phyloP scores from a whole-genome alignment of 2,888 invertebrate genomes.

The Tipula confusa region DNA sequence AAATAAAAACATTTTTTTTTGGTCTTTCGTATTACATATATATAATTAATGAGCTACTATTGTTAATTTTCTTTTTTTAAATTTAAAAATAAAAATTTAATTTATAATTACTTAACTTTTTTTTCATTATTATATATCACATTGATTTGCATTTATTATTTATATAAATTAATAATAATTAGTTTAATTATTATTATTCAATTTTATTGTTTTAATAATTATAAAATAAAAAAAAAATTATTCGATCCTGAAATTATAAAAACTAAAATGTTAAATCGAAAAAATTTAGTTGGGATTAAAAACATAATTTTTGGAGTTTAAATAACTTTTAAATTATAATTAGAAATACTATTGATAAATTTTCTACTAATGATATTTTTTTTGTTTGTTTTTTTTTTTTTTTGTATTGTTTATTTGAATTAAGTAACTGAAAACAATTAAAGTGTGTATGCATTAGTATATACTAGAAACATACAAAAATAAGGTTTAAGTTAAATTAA shows the following conservation, averaged over 20 bases:
- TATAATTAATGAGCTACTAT: background rate
- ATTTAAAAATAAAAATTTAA: constrained; percentile 20
- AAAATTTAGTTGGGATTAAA: background rate
- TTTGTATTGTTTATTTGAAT: too few species aligned
- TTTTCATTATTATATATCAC: constrained; percentile 9
- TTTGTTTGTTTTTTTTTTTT: too few species aligned
- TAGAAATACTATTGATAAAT: constrained; percentile 14
- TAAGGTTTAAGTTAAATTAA: background rate
- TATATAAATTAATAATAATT: constrained; percentile 20
- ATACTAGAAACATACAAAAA: background rate
- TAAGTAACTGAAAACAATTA: constrained; percentile 20
- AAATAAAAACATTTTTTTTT: background rate
- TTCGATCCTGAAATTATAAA: background rate
- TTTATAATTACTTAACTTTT: constrained; percentile 21
- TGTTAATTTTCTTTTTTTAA: background rate
- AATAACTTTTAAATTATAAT: background rate
- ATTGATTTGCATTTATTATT: constrained; percentile 21
- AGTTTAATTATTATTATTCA: background rate
- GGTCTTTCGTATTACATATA: background rate
- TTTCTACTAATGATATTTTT: background rate
- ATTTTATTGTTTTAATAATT: background rate
- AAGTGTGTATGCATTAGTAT: background rate
- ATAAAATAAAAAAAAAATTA: background rate
- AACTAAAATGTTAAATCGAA: background rate
- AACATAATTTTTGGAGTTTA: background rate